These are phyloP conservation scores for Dilophus febrilis DNA, from an alignment of 2,888 invertebrate genomes.

Conservation along the genomic window DNA sequence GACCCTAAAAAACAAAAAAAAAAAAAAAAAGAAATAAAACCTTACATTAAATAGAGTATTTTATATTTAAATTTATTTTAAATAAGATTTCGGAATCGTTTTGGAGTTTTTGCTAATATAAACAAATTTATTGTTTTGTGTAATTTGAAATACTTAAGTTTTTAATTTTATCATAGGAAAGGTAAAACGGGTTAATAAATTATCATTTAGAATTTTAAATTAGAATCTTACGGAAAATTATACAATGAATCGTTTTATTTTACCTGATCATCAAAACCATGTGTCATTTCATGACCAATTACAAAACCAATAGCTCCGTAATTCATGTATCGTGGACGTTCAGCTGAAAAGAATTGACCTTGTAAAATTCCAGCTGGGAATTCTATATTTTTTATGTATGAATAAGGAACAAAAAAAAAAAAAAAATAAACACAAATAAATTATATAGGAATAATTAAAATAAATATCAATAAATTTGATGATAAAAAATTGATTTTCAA, in stretches of 20 bases:
- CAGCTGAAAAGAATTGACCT: constrained; percentile 77
- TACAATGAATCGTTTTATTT: constrained; percentile 1
- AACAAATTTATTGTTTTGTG: too few relatives aligned
- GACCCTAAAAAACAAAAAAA: too few relatives aligned
- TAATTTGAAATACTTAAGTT: too few relatives aligned
- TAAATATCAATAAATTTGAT: too few relatives aligned
- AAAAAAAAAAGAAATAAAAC: not conserved
- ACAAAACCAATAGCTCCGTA: constrained; percentile 83
- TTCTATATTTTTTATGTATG: too few relatives aligned
- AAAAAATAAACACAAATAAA: not conserved
- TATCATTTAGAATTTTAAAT: not conserved
- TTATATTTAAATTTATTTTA: too few relatives aligned
- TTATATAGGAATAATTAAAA: too few relatives aligned
- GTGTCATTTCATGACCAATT: constrained; percentile 84
- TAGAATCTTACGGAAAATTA: too few relatives aligned
- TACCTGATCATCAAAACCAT: constrained; percentile 72
- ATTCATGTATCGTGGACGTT: constrained; percentile 81
- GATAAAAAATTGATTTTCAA: constrained; percentile 18
- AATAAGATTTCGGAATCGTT: too few relatives aligned
- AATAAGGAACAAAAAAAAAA: constrained; percentile 1
- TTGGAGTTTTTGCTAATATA: too few relatives aligned
- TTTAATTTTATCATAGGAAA: too few relatives aligned
- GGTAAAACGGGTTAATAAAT: too few relatives aligned
- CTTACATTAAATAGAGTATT: not conserved
- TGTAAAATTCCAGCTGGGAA: constrained; percentile 88